Evolutionary conservation across 1,140 invertebrate genomes (phyloP).

Genomic region (Parapsyche elsis): DNA sequence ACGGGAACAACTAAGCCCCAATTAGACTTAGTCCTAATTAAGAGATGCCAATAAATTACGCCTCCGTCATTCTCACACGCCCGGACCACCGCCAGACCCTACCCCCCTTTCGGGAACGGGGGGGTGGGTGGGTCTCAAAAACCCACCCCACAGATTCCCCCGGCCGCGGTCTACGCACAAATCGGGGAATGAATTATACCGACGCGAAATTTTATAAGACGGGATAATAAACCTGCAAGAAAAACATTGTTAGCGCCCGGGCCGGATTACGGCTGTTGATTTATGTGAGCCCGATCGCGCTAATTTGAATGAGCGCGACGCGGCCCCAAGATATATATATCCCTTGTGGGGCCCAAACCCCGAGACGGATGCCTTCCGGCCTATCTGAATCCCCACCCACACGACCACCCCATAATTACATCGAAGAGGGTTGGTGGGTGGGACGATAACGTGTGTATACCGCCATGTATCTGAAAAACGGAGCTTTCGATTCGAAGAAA

Average conservation of each 20-base stretch:
- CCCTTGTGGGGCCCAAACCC: background rate
- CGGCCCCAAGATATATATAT: slow-evolving; percentile 12
- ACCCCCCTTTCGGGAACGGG: slow-evolving; percentile 13
- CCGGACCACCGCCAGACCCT: slow-evolving; percentile 14
- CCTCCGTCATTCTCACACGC: slow-evolving; percentile 64
- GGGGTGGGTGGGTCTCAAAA: too few species aligned
- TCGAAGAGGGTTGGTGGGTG: background rate
- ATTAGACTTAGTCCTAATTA: slow-evolving; percentile 72
- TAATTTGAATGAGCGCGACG: slow-evolving; percentile 53
- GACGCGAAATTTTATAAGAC: slow-evolving; percentile 57
- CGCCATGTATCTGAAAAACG: background rate
- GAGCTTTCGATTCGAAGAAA: background rate
- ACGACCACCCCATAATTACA: slow-evolving; percentile 7
- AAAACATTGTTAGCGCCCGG: slow-evolving; percentile 55
- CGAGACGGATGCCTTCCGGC: slow-evolving; percentile 50
- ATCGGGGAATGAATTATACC: slow-evolving; percentile 56
- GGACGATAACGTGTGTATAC: slow-evolving; percentile 32
- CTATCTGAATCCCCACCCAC: slow-evolving; percentile 31
- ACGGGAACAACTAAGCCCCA: slow-evolving; percentile 66
- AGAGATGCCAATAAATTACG: slow-evolving; percentile 71
- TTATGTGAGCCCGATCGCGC: slow-evolving; percentile 51
- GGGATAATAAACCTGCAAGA: slow-evolving; percentile 56
- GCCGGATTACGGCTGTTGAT: slow-evolving; percentile 55
- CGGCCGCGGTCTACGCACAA: slow-evolving; percentile 39
- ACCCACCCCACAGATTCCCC: background rate